Conservation (phyloP, 2,797 vertebrate genomes). For the Peromyscus melanophrys region DNA sequence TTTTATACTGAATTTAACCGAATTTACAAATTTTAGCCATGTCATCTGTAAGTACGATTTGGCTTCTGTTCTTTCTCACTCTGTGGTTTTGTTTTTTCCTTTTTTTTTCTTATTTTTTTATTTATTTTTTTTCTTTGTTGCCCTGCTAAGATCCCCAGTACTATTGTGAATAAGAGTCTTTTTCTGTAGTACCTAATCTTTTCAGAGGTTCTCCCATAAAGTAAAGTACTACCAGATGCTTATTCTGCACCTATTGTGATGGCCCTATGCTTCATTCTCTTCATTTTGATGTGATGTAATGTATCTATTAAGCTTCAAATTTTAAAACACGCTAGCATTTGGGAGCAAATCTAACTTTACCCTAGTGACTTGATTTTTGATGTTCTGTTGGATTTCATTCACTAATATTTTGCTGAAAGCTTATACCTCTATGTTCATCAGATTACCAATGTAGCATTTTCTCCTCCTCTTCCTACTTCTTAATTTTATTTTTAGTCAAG, state of each 20-base stretch:
- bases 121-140: neutral
- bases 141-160: neutral
- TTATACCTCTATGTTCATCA: neutral
- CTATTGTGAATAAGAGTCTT: neutral
- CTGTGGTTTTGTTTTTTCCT: neutral
- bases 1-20: neutral
- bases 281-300: neutral
- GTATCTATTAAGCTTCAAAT: neutral
- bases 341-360: neutral
- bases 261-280: neutral
- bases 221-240: too few relatives aligned
- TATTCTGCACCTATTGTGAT: neutral
- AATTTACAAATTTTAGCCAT: neutral
- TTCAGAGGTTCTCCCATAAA: neutral
- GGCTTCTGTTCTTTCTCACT: neutral
- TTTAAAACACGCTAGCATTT: neutral
- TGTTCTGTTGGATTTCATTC: neutral
- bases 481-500: neutral
- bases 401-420: neutral
- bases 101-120: too few relatives aligned
- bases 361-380: neutral
- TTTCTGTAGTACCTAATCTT: neutral
- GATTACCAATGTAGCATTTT: neutral
- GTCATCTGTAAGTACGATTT: neutral
- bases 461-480: neutral